A percentile compares a stretch with the other conserved stretches of the same genome.
Conservation (phyloP, 2,888 invertebrate species). For the Adelognathus sp. region DNA sequence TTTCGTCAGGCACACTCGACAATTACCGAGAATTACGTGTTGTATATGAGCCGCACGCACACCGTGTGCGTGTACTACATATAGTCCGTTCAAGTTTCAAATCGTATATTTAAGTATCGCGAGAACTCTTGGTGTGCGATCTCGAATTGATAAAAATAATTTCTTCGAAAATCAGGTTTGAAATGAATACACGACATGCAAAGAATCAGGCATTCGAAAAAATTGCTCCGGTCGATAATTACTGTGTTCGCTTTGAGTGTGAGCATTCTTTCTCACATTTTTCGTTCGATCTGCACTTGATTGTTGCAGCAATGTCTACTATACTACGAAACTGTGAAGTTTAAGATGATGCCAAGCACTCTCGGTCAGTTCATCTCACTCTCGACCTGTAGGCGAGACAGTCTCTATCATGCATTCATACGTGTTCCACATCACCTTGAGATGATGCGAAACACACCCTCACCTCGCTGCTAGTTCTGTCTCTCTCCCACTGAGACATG, state of each 20-base stretch:
- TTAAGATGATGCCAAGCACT: too few species aligned
- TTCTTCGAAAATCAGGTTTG: neutral
- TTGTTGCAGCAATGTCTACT: neutral
- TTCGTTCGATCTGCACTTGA: neutral
- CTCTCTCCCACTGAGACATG: too few species aligned
- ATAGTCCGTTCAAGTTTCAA: neutral
- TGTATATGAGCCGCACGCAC: constrained; percentile 8
- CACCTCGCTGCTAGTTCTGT: too few species aligned
- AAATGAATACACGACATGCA: neutral
- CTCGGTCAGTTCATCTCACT: too few species aligned
- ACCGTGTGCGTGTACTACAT: neutral
- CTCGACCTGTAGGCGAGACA: too few species aligned
- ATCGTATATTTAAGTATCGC: constrained; percentile 3
- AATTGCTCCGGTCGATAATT: neutral
- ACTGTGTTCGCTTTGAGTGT: neutral
- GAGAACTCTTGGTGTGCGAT: constrained; percentile 16
- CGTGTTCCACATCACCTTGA: too few species aligned
- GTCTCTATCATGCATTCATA: too few species aligned
- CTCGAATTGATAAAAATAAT: constrained; percentile 26
- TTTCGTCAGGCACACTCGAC: constrained; percentile 56
- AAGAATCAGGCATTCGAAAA: neutral
- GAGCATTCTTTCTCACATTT: neutral
- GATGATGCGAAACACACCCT: too few species aligned
- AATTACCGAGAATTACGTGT: constrained; percentile 39
- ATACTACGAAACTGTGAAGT: too few species aligned